Percentiles rank a stretch among this genome's conserved stretches.
Conservation (phyloP, 2,113 vertebrate species). For the Pseudopodoces humilis region DNA sequence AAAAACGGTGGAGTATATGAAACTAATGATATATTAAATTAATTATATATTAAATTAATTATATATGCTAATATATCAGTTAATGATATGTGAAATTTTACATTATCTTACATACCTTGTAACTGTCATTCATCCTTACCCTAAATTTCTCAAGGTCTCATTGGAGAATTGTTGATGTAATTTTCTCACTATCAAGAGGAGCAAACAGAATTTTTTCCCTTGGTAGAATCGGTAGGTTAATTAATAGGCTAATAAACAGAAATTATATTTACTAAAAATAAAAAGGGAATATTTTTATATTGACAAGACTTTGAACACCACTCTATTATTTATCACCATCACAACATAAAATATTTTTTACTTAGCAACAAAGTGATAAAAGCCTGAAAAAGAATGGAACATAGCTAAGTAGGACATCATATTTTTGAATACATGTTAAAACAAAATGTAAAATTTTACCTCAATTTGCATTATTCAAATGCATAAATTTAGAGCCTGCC, state of each 20-base stretch:
- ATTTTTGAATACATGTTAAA: background rate
- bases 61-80: background rate
- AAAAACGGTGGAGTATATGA: background rate
- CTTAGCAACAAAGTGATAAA: background rate
- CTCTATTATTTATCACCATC: background rate
- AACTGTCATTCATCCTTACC: background rate
- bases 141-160: constrained; percentile 24
- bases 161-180: background rate
- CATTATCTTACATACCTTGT: background rate
- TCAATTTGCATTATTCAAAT: background rate
- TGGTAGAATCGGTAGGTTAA: background rate
- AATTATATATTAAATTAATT: background rate
- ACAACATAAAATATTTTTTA: background rate
- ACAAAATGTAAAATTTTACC: background rate
- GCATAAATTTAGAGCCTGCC: background rate
- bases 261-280: constrained; percentile 26
- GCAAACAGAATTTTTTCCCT: constrained; percentile 3
- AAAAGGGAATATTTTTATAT: background rate
- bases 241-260: constrained; percentile 28
- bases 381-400: background rate
- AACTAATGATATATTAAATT: background rate
- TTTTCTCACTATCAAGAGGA: background rate
- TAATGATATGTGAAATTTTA: constrained; percentile 12
- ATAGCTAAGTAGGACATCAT: background rate
- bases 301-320: background rate